phyloP scores from a whole-genome alignment of 2,113 vertebrate genomes.

The Platichthys flesus region DNA sequence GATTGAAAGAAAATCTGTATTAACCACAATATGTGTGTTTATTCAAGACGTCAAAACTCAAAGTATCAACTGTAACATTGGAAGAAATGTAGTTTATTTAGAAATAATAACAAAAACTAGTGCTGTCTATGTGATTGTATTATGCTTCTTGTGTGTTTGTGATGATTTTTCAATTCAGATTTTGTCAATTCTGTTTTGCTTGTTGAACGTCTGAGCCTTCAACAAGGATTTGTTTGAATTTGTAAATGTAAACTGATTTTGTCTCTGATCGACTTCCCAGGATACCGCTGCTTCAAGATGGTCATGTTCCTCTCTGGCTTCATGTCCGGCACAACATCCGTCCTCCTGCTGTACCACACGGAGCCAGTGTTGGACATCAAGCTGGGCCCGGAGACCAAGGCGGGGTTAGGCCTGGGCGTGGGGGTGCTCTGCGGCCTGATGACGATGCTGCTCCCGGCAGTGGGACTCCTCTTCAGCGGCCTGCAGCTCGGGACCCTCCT shows the following conservation, averaged over 20 bases:
- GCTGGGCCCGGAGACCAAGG: slow-evolving; percentile 85
- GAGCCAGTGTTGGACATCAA: slow-evolving; percentile 81
- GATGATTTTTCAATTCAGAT: no score
- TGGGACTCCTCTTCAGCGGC: slow-evolving; percentile 88
- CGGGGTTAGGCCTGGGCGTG: slow-evolving; percentile 86
- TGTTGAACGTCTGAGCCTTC: no score
- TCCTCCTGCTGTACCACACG: slow-evolving; percentile 86
- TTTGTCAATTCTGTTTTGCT: no score
- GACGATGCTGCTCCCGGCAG: slow-evolving; percentile 85
- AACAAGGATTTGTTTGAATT: no score
- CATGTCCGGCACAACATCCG: slow-evolving; percentile 82
- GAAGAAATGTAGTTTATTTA: no score
- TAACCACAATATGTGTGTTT: no score
- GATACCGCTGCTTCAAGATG: slow-evolving; percentile 91
- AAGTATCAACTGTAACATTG: no score
- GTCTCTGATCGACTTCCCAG: slow-evolving; percentile 59
- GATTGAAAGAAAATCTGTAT: no score
- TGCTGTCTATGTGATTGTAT: no score
- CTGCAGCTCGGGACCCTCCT: slow-evolving; percentile 87
- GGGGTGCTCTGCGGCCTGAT: slow-evolving; percentile 87
- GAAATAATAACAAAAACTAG: no score
- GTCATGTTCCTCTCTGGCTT: slow-evolving; percentile 91
- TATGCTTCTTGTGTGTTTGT: no score
- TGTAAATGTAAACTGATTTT: background rate
- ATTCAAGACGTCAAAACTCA: no score